Evolutionary conservation across 2,888 invertebrate genomes (phyloP).

Genomic region (Ischnura elegans): DNA sequence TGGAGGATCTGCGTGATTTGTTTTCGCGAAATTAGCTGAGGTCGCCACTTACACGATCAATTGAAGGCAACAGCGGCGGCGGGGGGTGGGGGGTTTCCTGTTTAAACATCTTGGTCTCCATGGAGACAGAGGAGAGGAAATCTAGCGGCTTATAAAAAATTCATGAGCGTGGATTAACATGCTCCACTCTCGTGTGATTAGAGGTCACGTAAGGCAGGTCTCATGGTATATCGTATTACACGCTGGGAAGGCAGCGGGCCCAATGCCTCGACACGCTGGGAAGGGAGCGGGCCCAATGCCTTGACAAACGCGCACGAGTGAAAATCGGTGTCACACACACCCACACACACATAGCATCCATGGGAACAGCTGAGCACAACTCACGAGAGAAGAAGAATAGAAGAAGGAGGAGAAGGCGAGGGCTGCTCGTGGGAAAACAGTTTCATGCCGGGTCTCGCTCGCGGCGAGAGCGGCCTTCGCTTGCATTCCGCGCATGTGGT

Average conservation of each 20-base stretch:
- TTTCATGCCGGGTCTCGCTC: too few species aligned
- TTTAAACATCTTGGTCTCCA: background rate
- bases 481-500: too few species aligned
- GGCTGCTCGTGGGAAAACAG: background rate
- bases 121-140: background rate
- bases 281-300: background rate
- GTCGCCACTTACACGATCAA: slow-evolving; percentile 26
- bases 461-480: too few species aligned
- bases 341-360: too few species aligned
- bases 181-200: background rate
- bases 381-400: background rate
- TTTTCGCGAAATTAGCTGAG: slow-evolving; percentile 23
- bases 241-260: background rate
- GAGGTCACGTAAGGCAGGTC: background rate
- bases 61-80: background rate
- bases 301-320: background rate
- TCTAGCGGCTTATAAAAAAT: slow-evolving; percentile 18
- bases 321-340: background rate
- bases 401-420: too few species aligned
- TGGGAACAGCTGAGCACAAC: background rate
- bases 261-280: slow-evolving; percentile 1
- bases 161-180: slow-evolving; percentile 6
- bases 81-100: background rate
- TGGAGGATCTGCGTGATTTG: background rate
- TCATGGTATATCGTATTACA: slow-evolving; percentile 28